phyloP scores from a whole-genome alignment of 1,140 invertebrate genomes.

The Drosophila tropicalis region DNA sequence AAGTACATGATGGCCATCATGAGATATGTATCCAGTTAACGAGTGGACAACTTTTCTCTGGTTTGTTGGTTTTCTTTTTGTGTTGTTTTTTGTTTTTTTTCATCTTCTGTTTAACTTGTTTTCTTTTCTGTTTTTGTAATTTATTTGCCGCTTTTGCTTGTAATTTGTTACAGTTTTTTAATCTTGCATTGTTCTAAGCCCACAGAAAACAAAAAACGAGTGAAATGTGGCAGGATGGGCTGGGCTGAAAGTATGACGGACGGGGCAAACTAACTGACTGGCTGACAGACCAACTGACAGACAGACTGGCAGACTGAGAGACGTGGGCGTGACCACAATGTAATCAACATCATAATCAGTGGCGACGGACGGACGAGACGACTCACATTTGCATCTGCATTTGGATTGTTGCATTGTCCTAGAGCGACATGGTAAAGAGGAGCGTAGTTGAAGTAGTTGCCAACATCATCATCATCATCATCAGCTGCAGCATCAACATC shows the following conservation, averaged over 20 bases:
- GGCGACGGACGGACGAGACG: constrained; percentile 37
- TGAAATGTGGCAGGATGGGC: constrained; percentile 36
- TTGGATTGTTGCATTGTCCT: constrained; percentile 64
- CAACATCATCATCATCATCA: not conserved
- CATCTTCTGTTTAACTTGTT: constrained; percentile 16
- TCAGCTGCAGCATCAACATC: not conserved
- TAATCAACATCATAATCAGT: constrained; percentile 68
- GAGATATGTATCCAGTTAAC: not conserved
- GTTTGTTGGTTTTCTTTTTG: constrained; percentile 23
- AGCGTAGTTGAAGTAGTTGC: constrained; percentile 23
- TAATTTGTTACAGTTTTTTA: constrained; percentile 81
- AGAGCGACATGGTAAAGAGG: constrained; percentile 37
- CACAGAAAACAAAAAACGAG: constrained; percentile 14
- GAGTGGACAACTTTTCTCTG: constrained; percentile 47
- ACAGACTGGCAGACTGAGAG: constrained; percentile 15
- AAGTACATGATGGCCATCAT: not conserved
- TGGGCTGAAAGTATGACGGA: constrained; percentile 38
- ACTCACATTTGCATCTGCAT: constrained; percentile 30
- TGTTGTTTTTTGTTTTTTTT: not conserved
- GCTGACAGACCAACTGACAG: constrained; percentile 21
- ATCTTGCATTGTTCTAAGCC: constrained; percentile 77
- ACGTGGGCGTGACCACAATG: constrained; percentile 37
- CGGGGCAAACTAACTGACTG: constrained; percentile 27
- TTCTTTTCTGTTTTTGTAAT: constrained; percentile 64
- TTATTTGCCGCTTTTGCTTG: constrained; percentile 80